These are phyloP conservation scores for Heliocidaris erythrogramma DNA, from an alignment of 35 echinoderm and acorn worm species.

Conservation along the genomic window DNA sequence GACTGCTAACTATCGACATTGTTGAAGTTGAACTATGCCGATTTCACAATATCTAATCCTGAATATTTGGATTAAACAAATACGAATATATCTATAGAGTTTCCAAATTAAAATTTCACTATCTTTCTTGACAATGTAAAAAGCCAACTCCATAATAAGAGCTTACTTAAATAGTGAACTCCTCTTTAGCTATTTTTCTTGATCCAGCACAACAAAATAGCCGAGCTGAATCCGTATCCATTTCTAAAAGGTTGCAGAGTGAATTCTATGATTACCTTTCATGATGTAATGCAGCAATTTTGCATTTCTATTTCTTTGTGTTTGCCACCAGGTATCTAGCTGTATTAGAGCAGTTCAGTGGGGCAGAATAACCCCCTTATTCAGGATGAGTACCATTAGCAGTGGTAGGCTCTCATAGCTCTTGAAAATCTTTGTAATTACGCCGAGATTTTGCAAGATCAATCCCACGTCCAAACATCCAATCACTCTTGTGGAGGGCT, in stretches of 20 bases:
- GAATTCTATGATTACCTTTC: conserved; percentile 2
- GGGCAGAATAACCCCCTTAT: neutral
- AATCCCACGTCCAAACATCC: neutral
- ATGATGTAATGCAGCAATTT: neutral
- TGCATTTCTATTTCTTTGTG: neutral
- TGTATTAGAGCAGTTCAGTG: neutral
- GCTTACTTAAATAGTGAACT: too few species aligned
- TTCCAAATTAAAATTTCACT: too few species aligned
- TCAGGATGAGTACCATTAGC: neutral
- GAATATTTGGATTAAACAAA: too few species aligned
- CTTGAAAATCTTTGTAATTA: neutral
- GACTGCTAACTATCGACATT: too few species aligned
- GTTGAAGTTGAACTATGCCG: too few species aligned
- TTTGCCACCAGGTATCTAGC: neutral
- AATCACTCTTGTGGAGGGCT: neutral
- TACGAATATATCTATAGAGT: too few species aligned
- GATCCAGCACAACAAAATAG: too few species aligned
- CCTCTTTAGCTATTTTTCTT: too few species aligned
- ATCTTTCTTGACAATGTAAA: too few species aligned
- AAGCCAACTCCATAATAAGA: too few species aligned
- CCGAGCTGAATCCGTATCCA: too few species aligned
- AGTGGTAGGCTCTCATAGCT: neutral
- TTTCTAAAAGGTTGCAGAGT: neutral
- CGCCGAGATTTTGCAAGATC: neutral
- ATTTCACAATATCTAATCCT: too few species aligned